These are phyloP conservation scores for Pyrocephalus nanus DNA, from an alignment of 2,797 vertebrate genomes.

Conservation along the genomic window DNA sequence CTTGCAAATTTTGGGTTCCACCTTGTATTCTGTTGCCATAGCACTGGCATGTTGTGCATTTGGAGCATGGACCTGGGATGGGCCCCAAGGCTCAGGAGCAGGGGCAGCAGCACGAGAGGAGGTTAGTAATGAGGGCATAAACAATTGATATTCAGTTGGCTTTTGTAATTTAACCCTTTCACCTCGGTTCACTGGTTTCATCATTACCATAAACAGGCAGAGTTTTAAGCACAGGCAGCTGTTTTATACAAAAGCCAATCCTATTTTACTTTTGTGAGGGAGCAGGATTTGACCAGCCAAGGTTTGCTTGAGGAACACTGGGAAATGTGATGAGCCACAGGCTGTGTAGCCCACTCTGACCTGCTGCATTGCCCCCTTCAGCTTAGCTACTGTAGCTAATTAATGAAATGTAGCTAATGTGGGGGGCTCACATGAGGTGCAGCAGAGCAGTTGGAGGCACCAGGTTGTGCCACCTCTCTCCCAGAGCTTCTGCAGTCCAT, in stretches of 20 bases:
- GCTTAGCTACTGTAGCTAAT: not conserved
- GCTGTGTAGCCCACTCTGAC: not conserved
- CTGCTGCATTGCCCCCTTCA: not conserved
- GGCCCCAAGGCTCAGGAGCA: not conserved
- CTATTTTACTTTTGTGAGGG: not conserved
- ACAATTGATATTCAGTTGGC: not conserved
- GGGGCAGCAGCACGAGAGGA: not conserved
- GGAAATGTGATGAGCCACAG: not conserved
- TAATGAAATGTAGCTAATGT: no score
- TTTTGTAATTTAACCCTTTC: not conserved
- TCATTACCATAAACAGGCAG: not conserved
- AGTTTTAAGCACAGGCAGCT: not conserved
- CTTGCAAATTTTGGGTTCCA: not conserved
- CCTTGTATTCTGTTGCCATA: not conserved
- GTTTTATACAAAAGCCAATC: not conserved
- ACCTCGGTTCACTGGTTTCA: not conserved
- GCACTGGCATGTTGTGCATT: not conserved
- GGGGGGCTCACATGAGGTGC: not conserved
- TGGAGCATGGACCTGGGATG: not conserved
- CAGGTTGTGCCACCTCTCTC: not conserved
- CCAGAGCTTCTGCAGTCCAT: not conserved
- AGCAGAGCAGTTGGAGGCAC: not conserved
- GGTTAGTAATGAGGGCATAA: not conserved
- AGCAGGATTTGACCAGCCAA: not conserved
- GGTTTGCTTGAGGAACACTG: not conserved